Percentiles rank a stretch among this genome's conserved stretches.
phyloP scores from a whole-genome alignment of 2,113 vertebrate species.

The Myrmophylax atrothorax region DNA sequence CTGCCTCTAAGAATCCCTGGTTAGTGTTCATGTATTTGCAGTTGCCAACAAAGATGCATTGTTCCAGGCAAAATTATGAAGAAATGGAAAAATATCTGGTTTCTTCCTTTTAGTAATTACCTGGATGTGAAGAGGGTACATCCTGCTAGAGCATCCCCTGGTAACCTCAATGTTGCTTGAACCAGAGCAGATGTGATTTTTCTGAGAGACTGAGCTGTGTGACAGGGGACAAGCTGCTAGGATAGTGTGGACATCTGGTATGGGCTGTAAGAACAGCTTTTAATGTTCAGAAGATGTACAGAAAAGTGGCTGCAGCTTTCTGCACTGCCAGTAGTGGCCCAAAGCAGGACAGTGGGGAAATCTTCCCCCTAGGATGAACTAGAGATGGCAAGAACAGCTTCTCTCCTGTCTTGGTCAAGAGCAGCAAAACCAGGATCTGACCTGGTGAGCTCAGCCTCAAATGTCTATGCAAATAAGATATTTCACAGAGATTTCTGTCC shows the following conservation, averaged over 20 bases:
- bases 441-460: neutral
- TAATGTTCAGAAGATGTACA: neutral
- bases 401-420: neutral
- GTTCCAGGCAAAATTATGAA: neutral
- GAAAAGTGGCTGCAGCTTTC: neutral
- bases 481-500: neutral
- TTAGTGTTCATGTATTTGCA: neutral
- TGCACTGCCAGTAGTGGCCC: neutral
- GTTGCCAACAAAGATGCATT: neutral
- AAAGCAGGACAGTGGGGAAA: rapidly evolving
- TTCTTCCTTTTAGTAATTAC: neutral
- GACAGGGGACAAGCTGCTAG: neutral
- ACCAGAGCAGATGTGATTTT: neutral
- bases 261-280: neutral
- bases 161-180: neutral
- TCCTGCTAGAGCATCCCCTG: neutral
- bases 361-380: neutral
- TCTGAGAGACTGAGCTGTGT: neutral
- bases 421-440: neutral
- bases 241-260: neutral
- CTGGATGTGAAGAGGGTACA: neutral
- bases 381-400: neutral
- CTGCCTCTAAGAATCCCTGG: neutral
- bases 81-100: neutral
- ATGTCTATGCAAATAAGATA: neutral